A percentile compares a stretch with the other conserved stretches of the same genome.
These are phyloP conservation scores for Nesidiocoris tenuis DNA, from an alignment of 2,888 invertebrate genomes.

Conservation along the genomic window DNA sequence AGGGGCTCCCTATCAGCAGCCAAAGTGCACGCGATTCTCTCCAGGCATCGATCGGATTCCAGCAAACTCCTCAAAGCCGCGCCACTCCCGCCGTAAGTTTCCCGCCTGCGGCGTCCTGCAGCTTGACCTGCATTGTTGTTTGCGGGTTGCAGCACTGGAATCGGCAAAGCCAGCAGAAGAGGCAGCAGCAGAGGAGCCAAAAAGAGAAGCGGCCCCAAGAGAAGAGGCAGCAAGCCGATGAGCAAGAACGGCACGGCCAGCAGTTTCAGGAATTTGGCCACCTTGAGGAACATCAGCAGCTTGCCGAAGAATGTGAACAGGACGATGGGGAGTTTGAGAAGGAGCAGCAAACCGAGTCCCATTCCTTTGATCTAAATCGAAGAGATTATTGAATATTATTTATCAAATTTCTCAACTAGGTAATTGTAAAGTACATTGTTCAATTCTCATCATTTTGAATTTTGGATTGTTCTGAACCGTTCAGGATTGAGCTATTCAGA, in stretches of 20 bases:
- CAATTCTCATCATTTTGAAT: no score
- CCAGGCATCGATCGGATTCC: constrained; percentile 47
- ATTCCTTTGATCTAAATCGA: constrained; percentile 39
- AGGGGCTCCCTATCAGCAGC: constrained; percentile 43
- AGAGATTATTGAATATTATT: no score
- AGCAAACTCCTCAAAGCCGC: constrained; percentile 35
- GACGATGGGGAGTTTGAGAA: constrained; percentile 49
- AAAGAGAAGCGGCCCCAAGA: constrained; percentile 44
- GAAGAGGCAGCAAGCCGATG: constrained; percentile 43
- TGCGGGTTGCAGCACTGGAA: constrained; percentile 46
- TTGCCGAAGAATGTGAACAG: constrained; percentile 45
- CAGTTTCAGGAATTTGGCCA: constrained; percentile 50
- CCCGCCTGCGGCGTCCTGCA: constrained; percentile 28
- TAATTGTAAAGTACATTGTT: no score
- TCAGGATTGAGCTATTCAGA: no score
- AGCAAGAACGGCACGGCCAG: constrained; percentile 47
- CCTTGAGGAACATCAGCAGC: constrained; percentile 48
- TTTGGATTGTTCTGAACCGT: no score
- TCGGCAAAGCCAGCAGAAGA: constrained; percentile 45
- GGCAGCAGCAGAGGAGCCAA: constrained; percentile 47
- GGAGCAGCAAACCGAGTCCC: constrained; percentile 45
- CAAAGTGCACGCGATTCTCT: constrained; percentile 48
- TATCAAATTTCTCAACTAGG: no score
- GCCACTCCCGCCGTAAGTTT: not conserved
- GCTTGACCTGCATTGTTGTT: constrained; percentile 23